Evolutionary conservation across 2,797 vertebrate species (phyloP).

Genomic region (Enteromius paludinosus): DNA sequence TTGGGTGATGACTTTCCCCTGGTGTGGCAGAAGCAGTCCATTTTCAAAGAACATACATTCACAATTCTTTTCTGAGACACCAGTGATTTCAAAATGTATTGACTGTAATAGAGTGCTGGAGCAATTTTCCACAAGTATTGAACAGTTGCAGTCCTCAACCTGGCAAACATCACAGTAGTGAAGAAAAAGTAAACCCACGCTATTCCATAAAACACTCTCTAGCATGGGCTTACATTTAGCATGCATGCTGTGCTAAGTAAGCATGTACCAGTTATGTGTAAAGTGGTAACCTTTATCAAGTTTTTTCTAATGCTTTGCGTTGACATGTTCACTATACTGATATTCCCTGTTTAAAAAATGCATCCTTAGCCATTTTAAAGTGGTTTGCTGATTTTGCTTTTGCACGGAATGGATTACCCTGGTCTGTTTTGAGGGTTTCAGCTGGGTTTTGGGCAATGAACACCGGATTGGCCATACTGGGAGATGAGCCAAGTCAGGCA

Average conservation of each 20-base stretch:
- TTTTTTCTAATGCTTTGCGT: neutral
- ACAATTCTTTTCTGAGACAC: neutral
- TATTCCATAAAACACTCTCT: neutral
- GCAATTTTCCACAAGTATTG: neutral
- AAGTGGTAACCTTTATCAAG: neutral
- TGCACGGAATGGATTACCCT: neutral
- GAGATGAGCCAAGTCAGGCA: neutral
- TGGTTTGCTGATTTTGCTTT: neutral
- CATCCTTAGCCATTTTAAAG: neutral
- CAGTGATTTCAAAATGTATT: neutral
- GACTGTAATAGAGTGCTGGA: conserved; percentile 9
- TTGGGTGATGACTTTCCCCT: conserved; percentile 45
- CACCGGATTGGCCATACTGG: neutral
- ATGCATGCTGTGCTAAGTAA: neutral
- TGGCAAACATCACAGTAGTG: neutral
- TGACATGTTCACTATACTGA: neutral
- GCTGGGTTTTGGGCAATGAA: neutral
- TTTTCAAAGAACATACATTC: conserved; percentile 23
- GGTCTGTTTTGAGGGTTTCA: neutral
- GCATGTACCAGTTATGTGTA: neutral
- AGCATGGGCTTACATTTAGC: neutral
- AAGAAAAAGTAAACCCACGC: neutral
- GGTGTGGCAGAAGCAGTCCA: conserved; percentile 19
- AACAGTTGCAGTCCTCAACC: neutral
- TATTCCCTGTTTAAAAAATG: neutral